phyloP scores from a whole-genome alignment of 2,797 vertebrate species.

The Gymnocypris eckloni region DNA sequence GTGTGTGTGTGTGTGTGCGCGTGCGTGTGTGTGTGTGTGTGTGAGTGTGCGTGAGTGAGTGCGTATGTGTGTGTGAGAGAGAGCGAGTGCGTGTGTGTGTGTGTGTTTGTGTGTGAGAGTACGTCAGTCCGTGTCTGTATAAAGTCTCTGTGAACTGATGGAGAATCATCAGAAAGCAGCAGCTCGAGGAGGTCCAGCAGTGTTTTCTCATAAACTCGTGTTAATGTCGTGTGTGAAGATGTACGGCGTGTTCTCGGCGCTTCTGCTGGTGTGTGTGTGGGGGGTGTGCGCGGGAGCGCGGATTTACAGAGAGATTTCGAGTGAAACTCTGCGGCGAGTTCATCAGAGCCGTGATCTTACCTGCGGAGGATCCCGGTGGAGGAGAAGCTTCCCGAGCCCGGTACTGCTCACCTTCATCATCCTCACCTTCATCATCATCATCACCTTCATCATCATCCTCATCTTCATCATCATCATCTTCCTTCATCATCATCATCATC shows the following conservation, averaged over 20 bases:
- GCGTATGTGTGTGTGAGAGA: too few relatives aligned
- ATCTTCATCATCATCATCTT: too few relatives aligned
- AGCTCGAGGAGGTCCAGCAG: not conserved
- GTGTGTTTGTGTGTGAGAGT: not conserved
- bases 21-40: not conserved
- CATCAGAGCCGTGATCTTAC: conserved; percentile 90
- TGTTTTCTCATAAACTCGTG: not conserved
- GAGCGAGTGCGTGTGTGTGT: too few relatives aligned
- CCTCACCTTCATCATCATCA: not conserved
- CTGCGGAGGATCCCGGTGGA: conserved; percentile 89
- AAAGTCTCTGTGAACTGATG: not conserved
- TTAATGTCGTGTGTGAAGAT: conserved; percentile 5
- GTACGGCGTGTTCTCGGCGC: not conserved
- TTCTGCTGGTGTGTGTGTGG: conserved; percentile 44
- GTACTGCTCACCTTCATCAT: conserved; percentile 2
- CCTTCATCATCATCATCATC: too few relatives aligned
- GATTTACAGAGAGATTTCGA: conserved; percentile 73
- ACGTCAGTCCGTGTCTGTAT: conserved; percentile 22
- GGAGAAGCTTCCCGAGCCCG: conserved; percentile 65
- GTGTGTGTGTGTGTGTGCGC: not conserved
- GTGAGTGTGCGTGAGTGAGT: not conserved
- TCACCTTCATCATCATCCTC: too few relatives aligned
- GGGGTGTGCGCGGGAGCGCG: conserved; percentile 54
- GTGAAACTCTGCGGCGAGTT: conserved; percentile 91
- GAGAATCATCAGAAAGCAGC: not conserved